Percentiles rank a stretch among this genome's conserved stretches.
Conservation (phyloP, 2,888 invertebrate genomes). For the Mimumesa dahlbomi region DNA sequence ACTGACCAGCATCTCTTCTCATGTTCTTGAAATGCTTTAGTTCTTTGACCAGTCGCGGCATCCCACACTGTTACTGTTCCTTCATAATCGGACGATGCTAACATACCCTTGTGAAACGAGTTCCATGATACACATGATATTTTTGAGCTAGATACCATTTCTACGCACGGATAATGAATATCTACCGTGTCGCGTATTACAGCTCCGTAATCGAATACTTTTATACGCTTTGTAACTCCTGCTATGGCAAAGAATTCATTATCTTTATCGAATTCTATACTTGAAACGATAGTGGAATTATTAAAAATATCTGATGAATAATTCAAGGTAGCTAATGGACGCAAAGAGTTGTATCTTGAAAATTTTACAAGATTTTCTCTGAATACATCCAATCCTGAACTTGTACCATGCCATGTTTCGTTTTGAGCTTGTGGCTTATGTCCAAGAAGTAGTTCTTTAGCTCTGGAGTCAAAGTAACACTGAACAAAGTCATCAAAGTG, state of each 20-base stretch:
- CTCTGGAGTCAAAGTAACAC: slow-evolving; percentile 90
- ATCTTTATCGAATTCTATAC: slow-evolving; percentile 98
- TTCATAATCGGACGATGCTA: slow-evolving; percentile 97
- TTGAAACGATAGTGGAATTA: slow-evolving; percentile 92
- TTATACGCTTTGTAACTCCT: slow-evolving; percentile 96
- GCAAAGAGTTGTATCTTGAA: slow-evolving; percentile 89
- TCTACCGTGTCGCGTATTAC: slow-evolving; percentile 93
- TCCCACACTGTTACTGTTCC: slow-evolving; percentile 97
- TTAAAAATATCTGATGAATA: slow-evolving; percentile 95
- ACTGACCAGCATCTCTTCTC: slow-evolving; percentile 98
- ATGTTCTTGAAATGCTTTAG: slow-evolving; percentile 92
- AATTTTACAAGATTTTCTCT: slow-evolving; percentile 93
- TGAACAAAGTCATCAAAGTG: slow-evolving; percentile 95
- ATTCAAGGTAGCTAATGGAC: slow-evolving; percentile 92
- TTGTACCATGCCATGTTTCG: slow-evolving; percentile 66
- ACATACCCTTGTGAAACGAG: slow-evolving; percentile 91
- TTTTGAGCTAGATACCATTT: slow-evolving; percentile 95
- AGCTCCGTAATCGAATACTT: slow-evolving; percentile 93
- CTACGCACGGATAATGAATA: slow-evolving; percentile 94
- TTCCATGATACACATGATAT: slow-evolving; percentile 98
- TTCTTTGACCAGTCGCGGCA: slow-evolving; percentile 88
- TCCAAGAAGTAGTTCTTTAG: slow-evolving; percentile 87
- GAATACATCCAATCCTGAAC: slow-evolving; percentile 87
- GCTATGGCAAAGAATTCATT: slow-evolving; percentile 97
- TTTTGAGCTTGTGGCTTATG: slow-evolving; percentile 68